Evolutionary conservation across 1,140 invertebrate genomes (phyloP).

Genomic region (Lepidostoma basale): DNA sequence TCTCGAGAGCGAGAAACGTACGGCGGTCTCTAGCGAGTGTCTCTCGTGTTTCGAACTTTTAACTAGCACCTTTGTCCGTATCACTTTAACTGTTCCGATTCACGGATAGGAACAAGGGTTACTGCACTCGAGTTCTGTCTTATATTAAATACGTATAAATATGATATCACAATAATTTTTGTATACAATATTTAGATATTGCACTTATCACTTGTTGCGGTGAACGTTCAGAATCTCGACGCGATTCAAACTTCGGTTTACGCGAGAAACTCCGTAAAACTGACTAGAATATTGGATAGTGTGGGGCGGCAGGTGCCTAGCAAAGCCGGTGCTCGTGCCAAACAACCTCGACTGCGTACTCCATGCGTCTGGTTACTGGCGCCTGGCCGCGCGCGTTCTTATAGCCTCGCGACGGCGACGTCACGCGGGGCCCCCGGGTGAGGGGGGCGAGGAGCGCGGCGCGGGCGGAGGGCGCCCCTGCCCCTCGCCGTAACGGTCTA

Average conservation of each 20-base stretch:
- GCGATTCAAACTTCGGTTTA: constrained; percentile 42
- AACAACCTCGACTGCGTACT: constrained; percentile 65
- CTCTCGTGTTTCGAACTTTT: background rate
- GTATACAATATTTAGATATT: constrained; percentile 50
- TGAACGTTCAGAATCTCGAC: constrained; percentile 28
- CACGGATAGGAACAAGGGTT: constrained; percentile 15
- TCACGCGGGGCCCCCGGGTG: constrained; percentile 40
- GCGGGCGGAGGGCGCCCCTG: constrained; percentile 9
- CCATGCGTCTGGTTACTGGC: constrained; percentile 61
- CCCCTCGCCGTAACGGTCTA: constrained; percentile 38
- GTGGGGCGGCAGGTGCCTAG: constrained; percentile 63
- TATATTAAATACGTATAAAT: constrained; percentile 25
- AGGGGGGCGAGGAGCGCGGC: constrained; percentile 34
- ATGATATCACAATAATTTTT: constrained; percentile 60
- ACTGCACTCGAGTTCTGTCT: constrained; percentile 9
- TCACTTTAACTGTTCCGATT: constrained; percentile 26
- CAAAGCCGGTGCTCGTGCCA: constrained; percentile 64
- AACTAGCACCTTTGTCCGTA: constrained; percentile 27
- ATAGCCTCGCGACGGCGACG: constrained; percentile 58
- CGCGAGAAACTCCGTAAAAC: constrained; percentile 58
- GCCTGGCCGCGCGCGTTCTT: constrained; percentile 59
- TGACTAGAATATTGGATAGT: constrained; percentile 61
- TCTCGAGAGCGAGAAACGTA: background rate
- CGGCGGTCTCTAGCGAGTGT: constrained; percentile 9
- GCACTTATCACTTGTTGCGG: constrained; percentile 56